Percentiles rank a stretch among this genome's conserved stretches.
phyloP scores from a whole-genome alignment of 2,888 invertebrate genomes.

The Phaedon cochleariae region DNA sequence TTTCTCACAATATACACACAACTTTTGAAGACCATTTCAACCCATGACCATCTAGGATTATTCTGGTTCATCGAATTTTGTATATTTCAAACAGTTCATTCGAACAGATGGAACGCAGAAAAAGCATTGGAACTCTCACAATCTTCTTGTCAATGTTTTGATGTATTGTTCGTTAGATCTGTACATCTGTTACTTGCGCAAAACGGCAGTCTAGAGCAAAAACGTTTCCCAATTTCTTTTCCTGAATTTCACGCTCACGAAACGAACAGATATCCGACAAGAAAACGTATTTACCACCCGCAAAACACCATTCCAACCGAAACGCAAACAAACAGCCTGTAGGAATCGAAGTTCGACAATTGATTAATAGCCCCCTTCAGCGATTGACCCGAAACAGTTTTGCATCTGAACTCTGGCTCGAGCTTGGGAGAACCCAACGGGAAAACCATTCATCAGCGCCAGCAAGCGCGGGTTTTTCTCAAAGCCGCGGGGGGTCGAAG shows the following conservation, averaged over 20 bases:
- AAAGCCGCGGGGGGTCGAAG: conserved; percentile 18
- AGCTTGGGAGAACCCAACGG: conserved; percentile 30
- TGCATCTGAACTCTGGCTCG: conserved; percentile 50
- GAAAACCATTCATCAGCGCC: conserved; percentile 47
- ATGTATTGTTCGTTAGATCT: too few species aligned
- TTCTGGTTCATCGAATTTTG: too few species aligned
- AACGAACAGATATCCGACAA: not conserved
- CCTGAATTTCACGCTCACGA: not conserved
- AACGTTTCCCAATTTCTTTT: not conserved
- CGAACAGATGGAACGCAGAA: too few species aligned
- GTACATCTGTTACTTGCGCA: too few species aligned
- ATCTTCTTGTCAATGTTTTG: too few species aligned
- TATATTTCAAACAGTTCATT: too few species aligned
- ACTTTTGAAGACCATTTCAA: too few species aligned
- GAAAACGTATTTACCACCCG: conserved; percentile 12
- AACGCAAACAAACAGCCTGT: conserved; percentile 35
- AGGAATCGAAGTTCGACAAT: conserved; percentile 30
- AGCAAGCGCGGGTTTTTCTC: conserved; percentile 9
- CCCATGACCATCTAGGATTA: too few species aligned
- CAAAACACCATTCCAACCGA: conserved; percentile 30
- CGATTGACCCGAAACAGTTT: conserved; percentile 50
- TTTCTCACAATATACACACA: too few species aligned
- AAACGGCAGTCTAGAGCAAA: not conserved
- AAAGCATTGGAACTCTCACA: too few species aligned
- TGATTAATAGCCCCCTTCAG: conserved; percentile 48